phyloP scores from a whole-genome alignment of 2,113 vertebrate genomes.

The Chelonoidis abingdonii region DNA sequence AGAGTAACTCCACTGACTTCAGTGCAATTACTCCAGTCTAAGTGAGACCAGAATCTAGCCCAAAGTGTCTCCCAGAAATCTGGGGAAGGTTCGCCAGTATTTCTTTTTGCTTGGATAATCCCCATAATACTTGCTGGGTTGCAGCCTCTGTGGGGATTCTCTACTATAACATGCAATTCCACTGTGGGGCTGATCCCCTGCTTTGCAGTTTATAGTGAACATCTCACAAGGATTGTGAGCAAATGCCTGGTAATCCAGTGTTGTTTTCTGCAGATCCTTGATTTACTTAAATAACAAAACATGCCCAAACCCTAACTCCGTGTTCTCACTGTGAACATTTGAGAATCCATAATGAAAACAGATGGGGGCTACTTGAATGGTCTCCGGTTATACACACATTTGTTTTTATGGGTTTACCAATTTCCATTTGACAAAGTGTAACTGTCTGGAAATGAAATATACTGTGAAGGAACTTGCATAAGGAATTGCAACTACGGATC shows the following conservation, averaged over 20 bases:
- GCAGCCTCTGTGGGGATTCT: background rate
- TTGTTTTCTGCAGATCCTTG: background rate
- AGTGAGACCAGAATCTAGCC: background rate
- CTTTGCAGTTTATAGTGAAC: constrained; percentile 38
- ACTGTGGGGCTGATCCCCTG: background rate
- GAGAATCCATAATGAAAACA: constrained; percentile 5
- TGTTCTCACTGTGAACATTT: background rate
- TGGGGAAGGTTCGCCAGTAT: background rate
- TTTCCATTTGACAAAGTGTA: constrained; percentile 6
- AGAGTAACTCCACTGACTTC: constrained; percentile 16
- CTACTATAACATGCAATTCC: background rate
- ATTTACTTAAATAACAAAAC: background rate
- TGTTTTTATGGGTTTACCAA: constrained; percentile 40
- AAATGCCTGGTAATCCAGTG: constrained; percentile 38
- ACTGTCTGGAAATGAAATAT: constrained; percentile 44
- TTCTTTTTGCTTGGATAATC: background rate
- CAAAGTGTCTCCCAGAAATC: background rate
- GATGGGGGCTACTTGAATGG: constrained; percentile 43
- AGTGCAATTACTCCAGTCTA: background rate
- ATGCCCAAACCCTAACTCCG: background rate
- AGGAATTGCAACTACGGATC: constrained; percentile 24
- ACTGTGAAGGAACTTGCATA: constrained; percentile 7
- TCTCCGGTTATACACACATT: constrained; percentile 47
- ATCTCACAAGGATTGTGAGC: background rate
- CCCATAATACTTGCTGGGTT: background rate